Evolutionary conservation across 2,797 vertebrate species (phyloP), one percentile per base, ranked within the genome.

Genomic region (Meriones psammophilus): DNA sequence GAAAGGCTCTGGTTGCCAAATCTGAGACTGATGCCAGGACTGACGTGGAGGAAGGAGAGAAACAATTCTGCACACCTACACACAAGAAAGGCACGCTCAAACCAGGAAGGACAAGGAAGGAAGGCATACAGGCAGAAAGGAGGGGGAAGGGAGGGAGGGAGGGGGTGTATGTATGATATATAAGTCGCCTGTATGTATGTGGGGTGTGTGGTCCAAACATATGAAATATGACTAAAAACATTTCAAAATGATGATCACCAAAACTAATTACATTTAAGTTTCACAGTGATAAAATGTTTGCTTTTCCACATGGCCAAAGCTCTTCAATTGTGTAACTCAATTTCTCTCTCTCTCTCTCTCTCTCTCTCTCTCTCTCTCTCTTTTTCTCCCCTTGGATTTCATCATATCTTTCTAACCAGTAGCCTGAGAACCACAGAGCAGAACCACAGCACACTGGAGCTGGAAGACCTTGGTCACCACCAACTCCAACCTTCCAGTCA

Each of bases 181-280:
- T 88, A 60, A 20, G 26, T 30, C 14, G n/a, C 22, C 15, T 71
- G 26, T 88, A 13, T 60, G 54, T 28, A 39, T 39, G n/a, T 73
- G 85, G 50, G 33, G 36, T 13, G 0, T 58, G 26, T 60, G 54
- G 54, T 36, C 14, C 86, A 76, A 62, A 62, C 22, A 14, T 74
- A 20, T n/a, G 18, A 62, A 64, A 24, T 33, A 42, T 22, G 18
- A 76, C n/a, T 76, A 56, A 87, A 90, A 95, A 87, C 56, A 6
- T 50, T 50, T 50, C 60, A 60, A 58, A 20, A 17, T 68, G 88
- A 85, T 1, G 5, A 28, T 60, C 22, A 83, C 39, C 85, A 88
- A 93, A 90, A 87, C 33, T 90, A 15, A 28, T 80, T 87, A 89
- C 77, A 87, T 62, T n/a, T 89, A 36, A 66, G 20, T 77, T 90